Conservation (phyloP, 2,113 vertebrate species). For the human region DNA sequence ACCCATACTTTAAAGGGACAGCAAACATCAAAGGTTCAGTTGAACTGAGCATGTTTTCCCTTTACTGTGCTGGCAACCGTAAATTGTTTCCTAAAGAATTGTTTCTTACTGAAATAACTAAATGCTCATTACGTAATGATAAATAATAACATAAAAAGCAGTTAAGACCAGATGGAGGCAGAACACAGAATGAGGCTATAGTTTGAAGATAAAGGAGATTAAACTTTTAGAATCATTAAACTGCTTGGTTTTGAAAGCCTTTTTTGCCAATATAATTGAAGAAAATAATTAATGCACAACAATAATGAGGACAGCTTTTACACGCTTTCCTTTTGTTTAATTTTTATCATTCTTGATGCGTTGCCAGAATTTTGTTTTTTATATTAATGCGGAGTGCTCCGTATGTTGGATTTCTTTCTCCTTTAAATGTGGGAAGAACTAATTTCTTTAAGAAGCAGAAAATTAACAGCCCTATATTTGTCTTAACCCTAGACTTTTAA, state of each 20-base stretch:
- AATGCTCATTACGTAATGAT: background rate
- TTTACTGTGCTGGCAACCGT: background rate
- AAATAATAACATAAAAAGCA: background rate
- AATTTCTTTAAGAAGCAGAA: background rate
- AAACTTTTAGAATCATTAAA: slow-evolving; percentile 50
- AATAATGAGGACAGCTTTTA: background rate
- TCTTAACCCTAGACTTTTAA: slow-evolving; percentile 4
- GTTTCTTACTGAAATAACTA: background rate
- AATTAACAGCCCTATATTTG: background rate
- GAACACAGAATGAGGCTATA: background rate
- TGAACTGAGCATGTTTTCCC: background rate
- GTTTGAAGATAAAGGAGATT: slow-evolving; percentile 55
- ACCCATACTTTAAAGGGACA: background rate
- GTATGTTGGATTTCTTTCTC: background rate
- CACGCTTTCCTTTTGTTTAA: slow-evolving; percentile 45
- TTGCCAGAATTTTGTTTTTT: slow-evolving; percentile 21
- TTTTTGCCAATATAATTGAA: slow-evolving; percentile 19
- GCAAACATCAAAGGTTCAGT: background rate
- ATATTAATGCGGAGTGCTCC: background rate
- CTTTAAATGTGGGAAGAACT: background rate
- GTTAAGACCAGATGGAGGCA: slow-evolving; percentile 3
- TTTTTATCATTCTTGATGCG: slow-evolving; percentile 24
- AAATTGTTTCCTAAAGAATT: background rate
- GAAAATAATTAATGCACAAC: slow-evolving; percentile 16
- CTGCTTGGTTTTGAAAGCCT: slow-evolving; percentile 10